These are phyloP conservation scores for Pseudachorutes palmiensis DNA, from an alignment of 1,140 invertebrate genomes.

Conservation along the genomic window DNA sequence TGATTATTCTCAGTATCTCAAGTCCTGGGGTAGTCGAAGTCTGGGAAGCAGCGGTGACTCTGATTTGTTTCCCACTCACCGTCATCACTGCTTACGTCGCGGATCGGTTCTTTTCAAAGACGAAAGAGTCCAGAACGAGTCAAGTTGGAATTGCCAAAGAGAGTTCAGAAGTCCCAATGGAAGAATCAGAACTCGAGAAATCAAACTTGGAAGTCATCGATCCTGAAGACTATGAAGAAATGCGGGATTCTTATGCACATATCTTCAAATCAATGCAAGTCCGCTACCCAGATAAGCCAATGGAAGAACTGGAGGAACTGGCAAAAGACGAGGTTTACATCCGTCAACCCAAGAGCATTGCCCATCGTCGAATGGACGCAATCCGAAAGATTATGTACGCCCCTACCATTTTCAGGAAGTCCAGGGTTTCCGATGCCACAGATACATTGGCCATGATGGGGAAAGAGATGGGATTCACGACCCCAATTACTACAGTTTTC, in stretches of 20 bases:
- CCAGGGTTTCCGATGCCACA: background rate
- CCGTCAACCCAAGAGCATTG: slow-evolving; percentile 77
- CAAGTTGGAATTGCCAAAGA: slow-evolving; percentile 80
- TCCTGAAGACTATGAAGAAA: background rate
- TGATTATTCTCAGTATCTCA: slow-evolving; percentile 82
- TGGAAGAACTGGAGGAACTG: slow-evolving; percentile 83
- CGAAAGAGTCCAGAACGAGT: slow-evolving; percentile 80
- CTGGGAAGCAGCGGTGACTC: slow-evolving; percentile 93
- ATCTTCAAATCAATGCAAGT: background rate
- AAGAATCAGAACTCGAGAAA: no score
- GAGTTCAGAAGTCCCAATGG: slow-evolving; percentile 41
- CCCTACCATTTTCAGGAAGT: slow-evolving; percentile 40
- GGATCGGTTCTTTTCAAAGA: slow-evolving; percentile 87
- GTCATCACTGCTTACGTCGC: slow-evolving; percentile 96
- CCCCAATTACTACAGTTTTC: slow-evolving; percentile 62
- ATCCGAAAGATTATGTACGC: slow-evolving; percentile 59
- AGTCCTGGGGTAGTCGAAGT: slow-evolving; percentile 61
- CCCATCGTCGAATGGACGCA: slow-evolving; percentile 94
- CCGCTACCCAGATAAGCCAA: slow-evolving; percentile 52
- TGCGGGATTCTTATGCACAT: background rate
- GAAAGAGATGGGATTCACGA: slow-evolving; percentile 46
- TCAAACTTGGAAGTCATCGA: no score
- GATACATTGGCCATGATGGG: no score
- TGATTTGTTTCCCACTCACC: slow-evolving; percentile 91
- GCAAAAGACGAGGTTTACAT: slow-evolving; percentile 85